Evolutionary conservation across 2,888 invertebrate species (phyloP), one percentile per base, ranked within the genome.

Genomic region (Apamea monoglypha): DNA sequence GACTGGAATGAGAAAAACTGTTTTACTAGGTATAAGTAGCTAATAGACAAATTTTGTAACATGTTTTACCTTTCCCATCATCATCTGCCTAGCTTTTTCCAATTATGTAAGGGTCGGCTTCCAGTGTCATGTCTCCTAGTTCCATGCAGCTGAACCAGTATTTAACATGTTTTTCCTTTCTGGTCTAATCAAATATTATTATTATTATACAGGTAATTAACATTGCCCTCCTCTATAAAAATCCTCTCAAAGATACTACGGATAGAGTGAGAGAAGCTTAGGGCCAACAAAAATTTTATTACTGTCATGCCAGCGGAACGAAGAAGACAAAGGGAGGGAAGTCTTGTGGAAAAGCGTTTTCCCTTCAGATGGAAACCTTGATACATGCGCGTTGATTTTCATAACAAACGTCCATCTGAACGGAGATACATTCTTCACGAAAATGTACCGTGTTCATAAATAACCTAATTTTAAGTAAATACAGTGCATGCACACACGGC

Each of bases 381-480:
- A 50, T 50, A 14, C 21, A 50, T 56, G 32, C 7, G 25, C 12
- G 12, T 44, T 12, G 21, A 53, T 61, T 47, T 61, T 3, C n/a
- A n/a, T n/a, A 32, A 64, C 40, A 32, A 64, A 76, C 25, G n/a
- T 16, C 7, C 61, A 75, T n/a, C 36, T 29, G 29, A 40, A 18
- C 36, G 32, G 29, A 53, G 40, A 53, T 64, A n/a, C 18, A 36
- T 25, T 36, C 47, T 32, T 61, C 16, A 44, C n/a, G 25, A 44
- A 75, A 47, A 36, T 7, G 4, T 36, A 56, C n/a, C 29, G 14
- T 21, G 36, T 21, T 59, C 29, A 40, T 64, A 69, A 66, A 66
- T 74, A 82, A 50, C 63, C 69, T 6, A 40, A 76, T 56, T 83
- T 68, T 44, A 76, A 47, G 77, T 83, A 81, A 76, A 81, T 50